These are phyloP conservation scores for Ligdia adustata DNA, from an alignment of 2,888 invertebrate species.

Conservation along the genomic window DNA sequence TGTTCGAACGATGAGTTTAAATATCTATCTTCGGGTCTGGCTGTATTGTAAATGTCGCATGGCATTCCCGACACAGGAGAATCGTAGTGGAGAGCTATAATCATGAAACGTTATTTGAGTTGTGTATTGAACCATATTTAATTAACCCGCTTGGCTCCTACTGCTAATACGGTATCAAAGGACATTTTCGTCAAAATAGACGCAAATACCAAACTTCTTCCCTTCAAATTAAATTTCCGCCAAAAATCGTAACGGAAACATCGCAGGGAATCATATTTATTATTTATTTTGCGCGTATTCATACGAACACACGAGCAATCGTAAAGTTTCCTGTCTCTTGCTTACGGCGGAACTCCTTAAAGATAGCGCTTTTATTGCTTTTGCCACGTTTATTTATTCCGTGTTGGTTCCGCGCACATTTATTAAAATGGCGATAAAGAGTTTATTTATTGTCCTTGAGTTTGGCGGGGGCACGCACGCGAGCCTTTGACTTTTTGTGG, in stretches of 20 bases:
- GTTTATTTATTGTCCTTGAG: constrained; percentile 76
- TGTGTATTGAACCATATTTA: too few species aligned
- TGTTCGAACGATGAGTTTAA: too few species aligned
- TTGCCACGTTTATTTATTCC: constrained; percentile 66
- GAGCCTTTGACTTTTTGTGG: constrained; percentile 47
- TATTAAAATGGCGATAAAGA: constrained; percentile 80
- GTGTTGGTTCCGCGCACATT: constrained; percentile 70
- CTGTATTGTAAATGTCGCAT: too few species aligned
- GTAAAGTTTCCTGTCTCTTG: constrained; percentile 54
- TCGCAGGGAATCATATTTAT: constrained; percentile 41
- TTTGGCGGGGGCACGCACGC: constrained; percentile 66
- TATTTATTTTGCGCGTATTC: constrained; percentile 49
- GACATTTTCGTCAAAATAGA: too few species aligned
- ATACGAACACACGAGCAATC: constrained; percentile 45
- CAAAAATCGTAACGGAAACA: constrained; percentile 22
- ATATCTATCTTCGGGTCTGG: too few species aligned
- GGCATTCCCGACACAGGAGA: too few species aligned
- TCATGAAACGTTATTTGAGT: too few species aligned
- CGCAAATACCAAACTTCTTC: not conserved
- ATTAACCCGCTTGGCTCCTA: too few species aligned
- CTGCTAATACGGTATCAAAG: too few species aligned
- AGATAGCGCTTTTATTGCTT: constrained; percentile 66
- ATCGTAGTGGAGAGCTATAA: too few species aligned
- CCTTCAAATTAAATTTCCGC: constrained; percentile 17
- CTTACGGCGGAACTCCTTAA: constrained; percentile 45